Conservation (phyloP, 2,888 invertebrate genomes). For the Calameuta pallipes region DNA sequence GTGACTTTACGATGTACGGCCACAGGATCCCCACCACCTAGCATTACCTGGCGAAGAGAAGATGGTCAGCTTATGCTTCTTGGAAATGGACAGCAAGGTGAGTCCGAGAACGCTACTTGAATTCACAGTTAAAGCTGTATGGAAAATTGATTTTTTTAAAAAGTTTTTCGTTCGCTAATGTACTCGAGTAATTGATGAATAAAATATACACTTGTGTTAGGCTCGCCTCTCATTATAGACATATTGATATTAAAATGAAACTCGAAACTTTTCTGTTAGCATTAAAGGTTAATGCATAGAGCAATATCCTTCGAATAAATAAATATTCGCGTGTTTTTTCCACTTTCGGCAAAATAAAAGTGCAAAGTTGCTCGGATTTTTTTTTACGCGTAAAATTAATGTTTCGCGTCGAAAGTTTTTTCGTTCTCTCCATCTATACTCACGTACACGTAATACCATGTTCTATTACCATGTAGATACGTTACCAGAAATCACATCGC, state of each 20-base stretch:
- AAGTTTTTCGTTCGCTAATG: background rate
- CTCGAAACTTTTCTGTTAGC: background rate
- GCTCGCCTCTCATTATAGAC: background rate
- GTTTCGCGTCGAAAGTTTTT: background rate
- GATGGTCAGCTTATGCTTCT: conserved; percentile 80
- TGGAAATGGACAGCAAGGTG: conserved; percentile 78
- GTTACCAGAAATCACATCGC: too few species aligned
- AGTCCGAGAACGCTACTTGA: conserved; percentile 1
- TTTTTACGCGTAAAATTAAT: background rate
- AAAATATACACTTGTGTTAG: background rate
- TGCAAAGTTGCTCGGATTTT: background rate
- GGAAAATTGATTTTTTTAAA: background rate
- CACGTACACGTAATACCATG: too few species aligned
- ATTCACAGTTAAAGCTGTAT: background rate
- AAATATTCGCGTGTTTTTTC: background rate
- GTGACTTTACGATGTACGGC: conserved; percentile 89
- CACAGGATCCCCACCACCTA: conserved; percentile 81
- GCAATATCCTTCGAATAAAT: background rate
- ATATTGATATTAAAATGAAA: background rate
- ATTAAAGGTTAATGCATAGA: background rate
- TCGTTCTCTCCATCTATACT: too few species aligned
- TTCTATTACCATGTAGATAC: too few species aligned
- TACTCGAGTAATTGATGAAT: background rate
- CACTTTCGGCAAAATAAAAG: background rate
- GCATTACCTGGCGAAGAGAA: conserved; percentile 89